phyloP scores from a whole-genome alignment of 2,888 invertebrate genomes.

The Drosophila birchii region DNA sequence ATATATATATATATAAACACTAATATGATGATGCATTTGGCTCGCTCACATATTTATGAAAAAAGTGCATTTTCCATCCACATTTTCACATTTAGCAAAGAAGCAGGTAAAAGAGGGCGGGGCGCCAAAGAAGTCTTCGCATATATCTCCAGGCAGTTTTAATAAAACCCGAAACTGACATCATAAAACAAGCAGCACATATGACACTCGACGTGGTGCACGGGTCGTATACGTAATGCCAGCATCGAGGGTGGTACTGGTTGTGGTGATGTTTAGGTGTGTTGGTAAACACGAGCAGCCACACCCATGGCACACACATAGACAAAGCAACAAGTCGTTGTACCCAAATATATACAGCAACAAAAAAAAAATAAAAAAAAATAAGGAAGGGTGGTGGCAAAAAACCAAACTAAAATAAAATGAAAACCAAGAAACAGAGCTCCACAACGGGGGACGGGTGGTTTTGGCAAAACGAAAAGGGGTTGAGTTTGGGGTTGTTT shows the following conservation, averaged over 20 bases:
- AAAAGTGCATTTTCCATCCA: constrained; percentile 50
- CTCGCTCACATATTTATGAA: constrained; percentile 77
- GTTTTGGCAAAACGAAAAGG: neutral
- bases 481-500: constrained; percentile 2
- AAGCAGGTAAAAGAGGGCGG: neutral
- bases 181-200: constrained; percentile 73
- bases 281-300: constrained; percentile 59
- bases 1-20: constrained; percentile 54
- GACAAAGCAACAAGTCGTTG: constrained; percentile 78
- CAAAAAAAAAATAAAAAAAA: constrained; percentile 12
- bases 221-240: constrained; percentile 75
- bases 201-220: constrained; percentile 68
- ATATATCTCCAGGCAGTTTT: constrained; percentile 78
- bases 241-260: constrained; percentile 10
- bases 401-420: constrained; percentile 56
- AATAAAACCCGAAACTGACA: constrained; percentile 81
- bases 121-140: constrained; percentile 35
- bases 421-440: constrained; percentile 47
- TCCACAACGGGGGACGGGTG: neutral
- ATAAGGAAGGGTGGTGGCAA: constrained; percentile 43
- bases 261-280: constrained; percentile 19
- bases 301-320: constrained; percentile 67
- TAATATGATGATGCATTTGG: constrained; percentile 73
- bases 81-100: constrained; percentile 47
- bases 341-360: constrained; percentile 72